Evolutionary conservation across 2,113 vertebrate genomes (phyloP), one percentile per base, ranked within the genome.

Genomic region (Zingel zingel): DNA sequence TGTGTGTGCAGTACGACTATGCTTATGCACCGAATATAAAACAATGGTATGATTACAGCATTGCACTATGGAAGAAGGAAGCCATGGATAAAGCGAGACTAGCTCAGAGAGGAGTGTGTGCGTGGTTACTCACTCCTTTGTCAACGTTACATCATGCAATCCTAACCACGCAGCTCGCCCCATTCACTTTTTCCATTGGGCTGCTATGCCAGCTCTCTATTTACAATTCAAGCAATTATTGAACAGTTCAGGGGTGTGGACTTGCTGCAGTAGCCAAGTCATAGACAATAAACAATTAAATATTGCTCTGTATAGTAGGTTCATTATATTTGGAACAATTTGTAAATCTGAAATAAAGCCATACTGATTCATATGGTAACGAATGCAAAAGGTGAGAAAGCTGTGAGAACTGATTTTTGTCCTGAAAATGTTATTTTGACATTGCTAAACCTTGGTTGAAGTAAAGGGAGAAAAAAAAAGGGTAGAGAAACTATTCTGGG

Each of bases 91-190:
- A 36, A 76, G 51, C 54, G 13, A 82, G 86, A 87, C 71, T 25
- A 79, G 82, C 77, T 83, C 4, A 11, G 56, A 51, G 76, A 77
- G 19, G 36, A 23, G 87, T 82, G 87, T 75, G 90, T 73, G 81
- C 62, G 77, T 85, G 85, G 89, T 93, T 92, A 94, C 91, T 91
- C 89, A 91, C 88, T 89, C 91, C 90, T 94, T 94, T 95, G 92
- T 95, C 93, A 93, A 74, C 84, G 91, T 93, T 94, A 94, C 92
- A 93, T 95, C 92, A 93, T 91, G 91, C 93, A 93, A 94, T 78
- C 87, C 91, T 83, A 93, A 90, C 88, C 88, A 88, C 81, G 86
- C 87, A 81, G 86, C 90, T 87, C 81, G 23, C 62, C 83, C 90
- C 91, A 94, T 94, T 93, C 92, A 93, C 91, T 91, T 90, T 94